Evolutionary conservation across 2,113 vertebrate species (phyloP).

Genomic region (Edolisoma coerulescens): DNA sequence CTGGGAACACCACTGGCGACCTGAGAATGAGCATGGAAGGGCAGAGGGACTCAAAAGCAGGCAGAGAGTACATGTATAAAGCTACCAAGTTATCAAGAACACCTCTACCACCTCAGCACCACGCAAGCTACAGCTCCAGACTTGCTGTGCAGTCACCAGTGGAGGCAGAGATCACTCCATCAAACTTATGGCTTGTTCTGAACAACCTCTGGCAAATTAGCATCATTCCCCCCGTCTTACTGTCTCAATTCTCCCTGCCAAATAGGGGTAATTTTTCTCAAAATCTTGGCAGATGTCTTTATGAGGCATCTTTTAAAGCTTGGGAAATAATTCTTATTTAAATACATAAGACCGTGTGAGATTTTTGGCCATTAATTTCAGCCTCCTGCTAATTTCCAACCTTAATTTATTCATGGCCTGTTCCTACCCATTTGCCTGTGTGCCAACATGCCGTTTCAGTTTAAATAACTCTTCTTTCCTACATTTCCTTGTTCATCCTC

Average conservation of each 20-base stretch:
- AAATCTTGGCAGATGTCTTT: neutral
- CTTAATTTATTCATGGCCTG: slow-evolving; percentile 30
- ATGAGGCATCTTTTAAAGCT: neutral
- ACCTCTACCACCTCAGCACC: neutral
- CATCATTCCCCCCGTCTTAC: neutral
- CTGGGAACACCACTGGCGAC: neutral
- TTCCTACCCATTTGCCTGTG: neutral
- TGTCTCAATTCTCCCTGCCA: neutral
- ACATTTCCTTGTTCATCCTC: neutral
- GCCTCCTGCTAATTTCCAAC: slow-evolving; percentile 32
- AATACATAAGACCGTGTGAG: neutral
- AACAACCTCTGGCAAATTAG: neutral
- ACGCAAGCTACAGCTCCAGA: neutral
- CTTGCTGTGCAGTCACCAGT: neutral
- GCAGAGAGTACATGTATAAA: neutral
- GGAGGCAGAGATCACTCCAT: neutral
- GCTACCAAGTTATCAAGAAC: neutral
- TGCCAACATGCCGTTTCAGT: neutral
- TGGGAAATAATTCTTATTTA: slow-evolving; percentile 24
- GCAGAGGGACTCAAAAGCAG: neutral
- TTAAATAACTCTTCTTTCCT: slow-evolving; percentile 3
- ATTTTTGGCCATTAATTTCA: slow-evolving; percentile 34
- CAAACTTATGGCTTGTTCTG: neutral
- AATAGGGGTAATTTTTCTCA: neutral
- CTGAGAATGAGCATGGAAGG: fast-evolving